Percentiles rank a stretch among this genome's conserved stretches.
These are phyloP conservation scores for Synergus itoensis DNA, from an alignment of 2,888 invertebrate species.

Conservation along the genomic window DNA sequence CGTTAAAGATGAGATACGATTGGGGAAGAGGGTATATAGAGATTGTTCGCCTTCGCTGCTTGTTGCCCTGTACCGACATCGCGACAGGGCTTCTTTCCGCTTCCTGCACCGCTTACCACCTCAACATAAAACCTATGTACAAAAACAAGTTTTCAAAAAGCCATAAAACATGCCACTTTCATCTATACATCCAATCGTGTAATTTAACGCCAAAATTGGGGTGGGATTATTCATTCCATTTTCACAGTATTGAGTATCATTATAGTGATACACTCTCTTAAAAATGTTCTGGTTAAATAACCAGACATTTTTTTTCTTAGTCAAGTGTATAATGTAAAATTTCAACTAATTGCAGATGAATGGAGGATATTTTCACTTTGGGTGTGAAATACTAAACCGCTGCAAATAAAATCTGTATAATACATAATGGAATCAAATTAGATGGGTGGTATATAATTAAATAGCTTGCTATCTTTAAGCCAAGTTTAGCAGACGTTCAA, in stretches of 20 bases:
- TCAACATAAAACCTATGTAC: neutral
- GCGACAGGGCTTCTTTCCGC: constrained; percentile 40
- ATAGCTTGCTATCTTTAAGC: constrained; percentile 11
- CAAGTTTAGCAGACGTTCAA: constrained; percentile 30
- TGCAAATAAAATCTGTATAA: neutral
- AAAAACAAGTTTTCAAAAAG: constrained; percentile 38
- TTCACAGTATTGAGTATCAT: too few relatives aligned
- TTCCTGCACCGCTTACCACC: constrained; percentile 19
- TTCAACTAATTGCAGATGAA: too few relatives aligned
- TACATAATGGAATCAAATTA: neutral
- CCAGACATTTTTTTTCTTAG: too few relatives aligned
- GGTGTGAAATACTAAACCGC: neutral
- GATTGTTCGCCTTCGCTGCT: constrained; percentile 16
- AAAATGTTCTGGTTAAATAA: too few relatives aligned
- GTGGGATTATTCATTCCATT: neutral
- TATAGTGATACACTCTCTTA: too few relatives aligned
- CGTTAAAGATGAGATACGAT: constrained; percentile 45
- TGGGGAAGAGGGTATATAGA: constrained; percentile 31
- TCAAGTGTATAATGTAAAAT: too few relatives aligned
- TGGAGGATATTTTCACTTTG: too few relatives aligned
- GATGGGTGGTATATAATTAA: constrained; percentile 9
- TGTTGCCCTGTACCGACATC: neutral
- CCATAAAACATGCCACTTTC: constrained; percentile 33
- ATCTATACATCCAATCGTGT: constrained; percentile 25
- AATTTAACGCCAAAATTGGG: constrained; percentile 15